Base-by-base conservation (phyloP, 2,888 invertebrate species). In the Xestia xanthographa region DNA sequence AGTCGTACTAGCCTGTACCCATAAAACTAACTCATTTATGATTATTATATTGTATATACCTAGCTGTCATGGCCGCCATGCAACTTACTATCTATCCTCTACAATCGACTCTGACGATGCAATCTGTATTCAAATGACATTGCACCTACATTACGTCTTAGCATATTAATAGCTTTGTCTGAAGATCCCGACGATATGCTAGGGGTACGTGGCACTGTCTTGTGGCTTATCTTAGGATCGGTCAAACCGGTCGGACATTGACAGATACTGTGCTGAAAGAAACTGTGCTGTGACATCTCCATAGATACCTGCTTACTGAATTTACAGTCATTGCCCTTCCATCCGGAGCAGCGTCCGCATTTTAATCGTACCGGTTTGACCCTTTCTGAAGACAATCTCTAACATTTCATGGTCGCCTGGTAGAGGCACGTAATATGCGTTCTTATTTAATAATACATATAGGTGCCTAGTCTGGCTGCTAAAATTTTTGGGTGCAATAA, bases 51-150 rank as follows among this genome's bases (percentile, higher is more conserved):
- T 17, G 58, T 1, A 29, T 17, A 29, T 17, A 45, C 22, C 22
- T 45, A 63, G 53, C 53, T 29, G 45, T n/a, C 41, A 41, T 38
- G 50, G 70, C n/a, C 14, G 63, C 63, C 77, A 6, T 45, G 38
- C 34, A 77, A 48, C 77, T 77, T 50, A 48, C 41, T 50, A 26
- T 58, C 17, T 65, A 22, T 48, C 34, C 56, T 58, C 41, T 41
- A 63, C 62, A 41, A n/a, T 77, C n/a, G n/a, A 70, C 45, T 70
- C 14, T 65, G 43, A 72, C 56, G 65, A 72, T 50, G 72, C 72
- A 72, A 66, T 72, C 34, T 77, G 26, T 72, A 78, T 78, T 77
- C 65, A 72, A 77, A 77, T 72, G 29, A 34, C 17, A 41, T 50
- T 56, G 77, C 65, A 77, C 48, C 56, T 43, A 65, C 45, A 50